Evolutionary conservation across 92 coral and sea anemone genomes (phyloP).

Genomic region (Heteractis magnifica): DNA sequence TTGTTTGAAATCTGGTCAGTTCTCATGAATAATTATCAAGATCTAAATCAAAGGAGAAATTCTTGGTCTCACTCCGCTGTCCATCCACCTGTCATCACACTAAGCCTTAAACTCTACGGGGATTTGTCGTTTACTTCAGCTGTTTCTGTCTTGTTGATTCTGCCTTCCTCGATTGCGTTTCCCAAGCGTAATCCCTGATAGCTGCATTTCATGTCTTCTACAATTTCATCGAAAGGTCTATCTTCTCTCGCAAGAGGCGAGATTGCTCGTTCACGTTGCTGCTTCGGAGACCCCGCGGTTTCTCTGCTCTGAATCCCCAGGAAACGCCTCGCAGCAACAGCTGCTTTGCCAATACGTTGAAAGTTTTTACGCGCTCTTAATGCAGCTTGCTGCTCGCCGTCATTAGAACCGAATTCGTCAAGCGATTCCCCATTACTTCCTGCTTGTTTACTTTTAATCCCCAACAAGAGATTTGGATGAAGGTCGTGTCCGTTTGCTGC

Average conservation of each 20-base stretch:
- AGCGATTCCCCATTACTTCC: slow-evolving; percentile 22
- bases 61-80: not conserved
- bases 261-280: not conserved
- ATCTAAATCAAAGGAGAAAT: not conserved
- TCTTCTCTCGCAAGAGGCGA: slow-evolving; percentile 27
- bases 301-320: slow-evolving; percentile 20
- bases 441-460: slow-evolving; percentile 25
- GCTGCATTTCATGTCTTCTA: slow-evolving; percentile 30
- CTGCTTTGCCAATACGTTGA: slow-evolving; percentile 42
- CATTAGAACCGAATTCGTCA: slow-evolving; percentile 20
- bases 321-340: slow-evolving; percentile 30
- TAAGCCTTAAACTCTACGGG: not conserved
- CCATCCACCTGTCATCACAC: slow-evolving; percentile 3
- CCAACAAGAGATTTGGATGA: slow-evolving; percentile 40
- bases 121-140: not conserved
- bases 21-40: slow-evolving; percentile 1
- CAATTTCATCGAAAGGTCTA: slow-evolving; percentile 20
- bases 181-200: slow-evolving; percentile 26
- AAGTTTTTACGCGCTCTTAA: slow-evolving; percentile 40
- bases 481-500: slow-evolving; percentile 29
- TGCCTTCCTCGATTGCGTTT: not conserved
- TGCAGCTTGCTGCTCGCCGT: slow-evolving; percentile 21
- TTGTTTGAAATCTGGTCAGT: not conserved
- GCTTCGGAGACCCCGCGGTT: slow-evolving; percentile 9
- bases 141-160: not conserved